Conservation (phyloP, 2,797 vertebrate species). For the Smutsia gigantea region DNA sequence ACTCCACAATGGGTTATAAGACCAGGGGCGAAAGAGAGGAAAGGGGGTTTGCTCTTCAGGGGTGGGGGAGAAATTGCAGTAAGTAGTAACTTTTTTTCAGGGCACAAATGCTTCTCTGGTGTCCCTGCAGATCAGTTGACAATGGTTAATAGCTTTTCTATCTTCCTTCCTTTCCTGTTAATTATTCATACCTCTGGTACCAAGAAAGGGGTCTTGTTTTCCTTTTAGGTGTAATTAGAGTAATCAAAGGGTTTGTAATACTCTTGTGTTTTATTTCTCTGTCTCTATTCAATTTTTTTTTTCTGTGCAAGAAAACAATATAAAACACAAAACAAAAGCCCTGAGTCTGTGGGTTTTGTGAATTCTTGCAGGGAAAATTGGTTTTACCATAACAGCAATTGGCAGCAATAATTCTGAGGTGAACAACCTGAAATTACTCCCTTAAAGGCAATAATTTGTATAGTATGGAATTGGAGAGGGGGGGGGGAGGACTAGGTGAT, state of each 20-base stretch:
- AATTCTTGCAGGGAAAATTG: constrained; percentile 83
- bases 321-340: constrained; percentile 69
- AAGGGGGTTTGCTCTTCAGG: background rate
- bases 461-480: constrained; percentile 67
- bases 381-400: constrained; percentile 76
- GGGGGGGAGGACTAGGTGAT: constrained; percentile 44
- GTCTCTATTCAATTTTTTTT: constrained; percentile 55
- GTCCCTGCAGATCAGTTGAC: constrained; percentile 58
- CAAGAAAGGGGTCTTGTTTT: constrained; percentile 84
- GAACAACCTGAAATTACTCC: constrained; percentile 80
- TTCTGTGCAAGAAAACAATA: constrained; percentile 49
- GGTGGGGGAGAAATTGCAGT: background rate
- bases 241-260: constrained; percentile 85
- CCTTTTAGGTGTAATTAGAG: constrained; percentile 88
- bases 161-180: constrained; percentile 83
- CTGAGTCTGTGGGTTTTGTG: constrained; percentile 59
- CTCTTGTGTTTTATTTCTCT: constrained; percentile 76
- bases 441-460: constrained; percentile 77
- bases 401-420: constrained; percentile 80
- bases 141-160: constrained; percentile 73
- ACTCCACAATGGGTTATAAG: constrained; percentile 58
- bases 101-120: constrained; percentile 35
- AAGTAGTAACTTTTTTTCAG: constrained; percentile 61
- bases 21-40: constrained; percentile 44
- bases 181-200: constrained; percentile 86